Conservation (phyloP, 2,797 vertebrate species). For the Gallirallus australis region DNA sequence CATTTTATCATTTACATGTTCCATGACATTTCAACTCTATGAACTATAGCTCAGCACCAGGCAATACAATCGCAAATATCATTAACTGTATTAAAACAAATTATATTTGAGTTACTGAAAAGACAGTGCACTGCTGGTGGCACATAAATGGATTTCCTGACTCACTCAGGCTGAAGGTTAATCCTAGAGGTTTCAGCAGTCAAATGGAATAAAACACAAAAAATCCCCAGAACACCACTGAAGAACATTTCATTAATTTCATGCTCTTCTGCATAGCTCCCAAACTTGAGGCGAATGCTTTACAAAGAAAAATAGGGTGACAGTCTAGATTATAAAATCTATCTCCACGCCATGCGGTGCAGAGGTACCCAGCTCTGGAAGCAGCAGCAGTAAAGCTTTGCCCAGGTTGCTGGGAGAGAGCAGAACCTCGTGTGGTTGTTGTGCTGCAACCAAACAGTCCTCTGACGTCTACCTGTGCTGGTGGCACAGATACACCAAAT, state of each 20-base stretch:
- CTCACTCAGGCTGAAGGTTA: constrained; percentile 28
- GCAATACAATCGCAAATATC: neutral
- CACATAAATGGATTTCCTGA: neutral
- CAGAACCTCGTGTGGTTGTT: neutral
- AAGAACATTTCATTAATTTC: neutral
- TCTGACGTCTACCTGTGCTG: neutral
- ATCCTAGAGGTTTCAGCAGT: neutral
- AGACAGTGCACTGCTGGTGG: neutral
- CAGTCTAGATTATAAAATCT: neutral
- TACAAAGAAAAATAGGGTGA: neutral
- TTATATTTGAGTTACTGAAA: constrained; percentile 9
- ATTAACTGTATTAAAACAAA: constrained; percentile 33
- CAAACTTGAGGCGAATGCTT: neutral
- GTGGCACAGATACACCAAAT: neutral
- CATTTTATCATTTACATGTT: neutral
- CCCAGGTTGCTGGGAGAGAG: neutral
- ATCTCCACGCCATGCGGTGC: neutral
- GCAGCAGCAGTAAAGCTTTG: neutral
- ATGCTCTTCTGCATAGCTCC: neutral
- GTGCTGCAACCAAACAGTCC: fast-evolving
- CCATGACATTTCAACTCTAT: neutral
- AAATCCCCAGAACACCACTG: neutral
- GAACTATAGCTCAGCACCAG: neutral
- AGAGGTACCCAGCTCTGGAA: neutral
- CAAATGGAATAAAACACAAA: neutral